Percentiles rank a stretch among this genome's conserved stretches.
Evolutionary conservation across 2,113 vertebrate genomes (phyloP).

Genomic region (Periophthalmus modestus): DNA sequence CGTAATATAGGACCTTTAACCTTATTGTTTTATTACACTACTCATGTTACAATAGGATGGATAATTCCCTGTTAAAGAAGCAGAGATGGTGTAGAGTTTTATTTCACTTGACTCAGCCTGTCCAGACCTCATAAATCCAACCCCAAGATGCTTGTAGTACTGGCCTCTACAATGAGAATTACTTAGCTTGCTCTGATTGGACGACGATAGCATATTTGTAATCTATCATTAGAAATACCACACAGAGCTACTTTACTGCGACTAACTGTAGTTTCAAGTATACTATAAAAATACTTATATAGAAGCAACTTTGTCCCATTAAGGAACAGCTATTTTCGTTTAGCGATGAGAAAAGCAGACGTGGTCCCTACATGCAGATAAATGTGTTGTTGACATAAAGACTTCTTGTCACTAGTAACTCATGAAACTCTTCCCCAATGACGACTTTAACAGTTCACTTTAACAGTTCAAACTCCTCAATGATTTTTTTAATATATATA

Average conservation of each 20-base stretch:
- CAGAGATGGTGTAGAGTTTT: conserved; percentile 54
- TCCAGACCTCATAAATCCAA: conserved; percentile 62
- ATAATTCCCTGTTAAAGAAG: conserved; percentile 31
- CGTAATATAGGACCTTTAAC: too few species aligned
- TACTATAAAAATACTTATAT: neutral
- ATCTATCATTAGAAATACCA: conserved; percentile 4
- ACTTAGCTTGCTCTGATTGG: conserved; percentile 24
- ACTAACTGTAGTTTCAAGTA: neutral
- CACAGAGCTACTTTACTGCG: neutral
- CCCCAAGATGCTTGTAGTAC: conserved; percentile 52
- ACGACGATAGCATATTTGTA: conserved; percentile 10
- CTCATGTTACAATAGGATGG: neutral
- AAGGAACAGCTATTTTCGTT: conserved; percentile 42
- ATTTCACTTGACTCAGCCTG: conserved; percentile 48
- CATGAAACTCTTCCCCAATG: conserved; percentile 47
- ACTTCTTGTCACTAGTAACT: conserved; percentile 54
- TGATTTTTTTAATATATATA: conserved; percentile 9
- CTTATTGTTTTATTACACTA: neutral
- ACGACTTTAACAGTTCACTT: conserved; percentile 50
- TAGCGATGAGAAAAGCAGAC: conserved; percentile 60
- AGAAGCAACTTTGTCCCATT: conserved; percentile 19
- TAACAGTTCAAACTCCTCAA: conserved; percentile 52
- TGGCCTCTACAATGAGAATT: conserved; percentile 38
- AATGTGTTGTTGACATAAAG: conserved; percentile 54
- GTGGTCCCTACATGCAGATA: conserved; percentile 25